These are phyloP conservation scores for Microchirus variegatus DNA, from an alignment of 2,797 vertebrate genomes.

Conservation along the genomic window DNA sequence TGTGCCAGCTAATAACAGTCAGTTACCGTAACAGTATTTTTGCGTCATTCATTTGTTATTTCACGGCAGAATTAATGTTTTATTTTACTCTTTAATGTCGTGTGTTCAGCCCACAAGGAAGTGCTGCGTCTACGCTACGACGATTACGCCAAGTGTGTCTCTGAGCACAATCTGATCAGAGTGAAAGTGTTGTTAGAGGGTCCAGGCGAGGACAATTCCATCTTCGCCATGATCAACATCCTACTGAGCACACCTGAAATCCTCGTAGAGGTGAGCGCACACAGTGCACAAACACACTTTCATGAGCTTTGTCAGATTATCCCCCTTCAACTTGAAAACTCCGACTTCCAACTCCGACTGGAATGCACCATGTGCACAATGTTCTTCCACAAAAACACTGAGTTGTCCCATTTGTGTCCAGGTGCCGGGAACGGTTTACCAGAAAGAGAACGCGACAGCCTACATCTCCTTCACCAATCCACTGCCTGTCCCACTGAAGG, in stretches of 20 bases:
- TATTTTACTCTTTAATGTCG: not conserved
- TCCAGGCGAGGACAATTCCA: conserved; percentile 47
- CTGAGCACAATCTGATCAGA: conserved; percentile 77
- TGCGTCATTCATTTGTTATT: not conserved
- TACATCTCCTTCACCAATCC: conserved; percentile 81
- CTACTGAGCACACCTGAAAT: conserved; percentile 74
- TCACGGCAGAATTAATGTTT: not conserved
- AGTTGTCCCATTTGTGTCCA: conserved; percentile 41
- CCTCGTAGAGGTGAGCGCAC: conserved; percentile 66
- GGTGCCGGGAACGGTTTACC: conserved; percentile 67
- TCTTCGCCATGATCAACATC: conserved; percentile 74
- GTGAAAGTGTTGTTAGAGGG: conserved; percentile 69
- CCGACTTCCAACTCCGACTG: too few relatives aligned
- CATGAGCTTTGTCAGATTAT: not conserved
- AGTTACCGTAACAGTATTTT: conserved; percentile 7
- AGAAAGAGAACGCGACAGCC: conserved; percentile 49
- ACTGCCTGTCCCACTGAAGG: conserved; percentile 73
- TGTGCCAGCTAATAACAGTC: conserved; percentile 71
- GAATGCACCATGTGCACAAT: too few relatives aligned
- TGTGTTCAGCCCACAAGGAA: conserved; percentile 75
- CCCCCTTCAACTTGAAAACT: too few relatives aligned
- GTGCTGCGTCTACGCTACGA: conserved; percentile 78
- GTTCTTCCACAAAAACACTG: too few relatives aligned
- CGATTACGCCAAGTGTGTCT: conserved; percentile 73
- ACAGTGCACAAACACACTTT: not conserved